Conservation (phyloP, 2,888 invertebrate species). For the Philereme vetulata region DNA sequence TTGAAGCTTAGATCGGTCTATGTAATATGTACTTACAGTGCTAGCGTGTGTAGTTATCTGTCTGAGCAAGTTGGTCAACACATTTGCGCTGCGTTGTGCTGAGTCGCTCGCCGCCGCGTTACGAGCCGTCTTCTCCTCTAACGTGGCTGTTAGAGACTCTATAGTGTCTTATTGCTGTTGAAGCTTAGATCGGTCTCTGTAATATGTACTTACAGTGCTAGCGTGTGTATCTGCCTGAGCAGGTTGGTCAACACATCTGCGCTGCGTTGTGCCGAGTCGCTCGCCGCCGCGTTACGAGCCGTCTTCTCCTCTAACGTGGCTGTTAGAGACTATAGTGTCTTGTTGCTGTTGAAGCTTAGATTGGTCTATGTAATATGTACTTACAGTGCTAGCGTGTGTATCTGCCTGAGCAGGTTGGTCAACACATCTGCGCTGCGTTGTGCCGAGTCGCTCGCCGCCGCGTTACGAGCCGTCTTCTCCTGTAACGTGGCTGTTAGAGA, state of each 20-base stretch:
- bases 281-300: conserved; percentile 60
- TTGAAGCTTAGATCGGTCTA: conserved; percentile 77
- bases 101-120: conserved; percentile 60
- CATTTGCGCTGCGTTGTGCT: conserved; percentile 51
- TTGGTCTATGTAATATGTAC: too few species aligned
- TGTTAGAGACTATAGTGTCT: conserved; percentile 82
- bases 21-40: conserved; percentile 59
- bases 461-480: conserved; percentile 70
- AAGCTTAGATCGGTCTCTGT: too few species aligned
- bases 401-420: conserved; percentile 54
- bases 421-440: conserved; percentile 56
- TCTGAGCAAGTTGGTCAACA: conserved; percentile 55
- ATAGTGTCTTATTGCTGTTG: too few species aligned
- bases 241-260: conserved; percentile 54
- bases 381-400: conserved; percentile 65
- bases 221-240: conserved; percentile 57
- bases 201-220: conserved; percentile 60
- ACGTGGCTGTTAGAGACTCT: conserved; percentile 72
- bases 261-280: conserved; percentile 54
- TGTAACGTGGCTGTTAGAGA: conserved; percentile 78
- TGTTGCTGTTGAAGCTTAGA: conserved; percentile 85
- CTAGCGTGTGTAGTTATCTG: conserved; percentile 62
- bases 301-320: conserved; percentile 77
- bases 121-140: conserved; percentile 75
- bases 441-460: conserved; percentile 53